Conservation (phyloP, 2,113 vertebrate species). For the Seriola quinqueradiata region DNA sequence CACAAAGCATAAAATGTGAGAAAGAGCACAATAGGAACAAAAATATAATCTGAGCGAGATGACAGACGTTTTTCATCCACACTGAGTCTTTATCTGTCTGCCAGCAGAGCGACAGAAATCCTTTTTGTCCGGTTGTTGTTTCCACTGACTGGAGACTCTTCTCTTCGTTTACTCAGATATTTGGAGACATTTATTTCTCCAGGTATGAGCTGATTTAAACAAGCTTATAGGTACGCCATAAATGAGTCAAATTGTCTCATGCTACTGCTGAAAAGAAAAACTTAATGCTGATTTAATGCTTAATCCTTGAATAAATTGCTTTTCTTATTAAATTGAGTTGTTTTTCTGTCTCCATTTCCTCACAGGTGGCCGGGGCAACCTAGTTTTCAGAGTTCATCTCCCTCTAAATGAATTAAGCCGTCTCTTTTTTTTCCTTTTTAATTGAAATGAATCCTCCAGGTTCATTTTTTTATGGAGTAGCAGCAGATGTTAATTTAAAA, state of each 20-base stretch:
- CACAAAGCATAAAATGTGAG: background rate
- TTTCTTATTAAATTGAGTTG: constrained; percentile 10
- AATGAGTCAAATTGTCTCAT: background rate
- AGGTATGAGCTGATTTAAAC: background rate
- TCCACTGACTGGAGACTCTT: no score
- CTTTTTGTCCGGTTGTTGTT: background rate
- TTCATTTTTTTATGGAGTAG: constrained; percentile 36
- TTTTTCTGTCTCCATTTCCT: constrained; percentile 20
- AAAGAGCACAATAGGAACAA: background rate
- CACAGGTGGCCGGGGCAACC: constrained; percentile 38
- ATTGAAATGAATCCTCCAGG: constrained; percentile 59
- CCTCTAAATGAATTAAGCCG: constrained; percentile 49
- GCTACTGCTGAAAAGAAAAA: background rate
- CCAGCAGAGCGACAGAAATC: no score
- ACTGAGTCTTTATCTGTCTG: background rate
- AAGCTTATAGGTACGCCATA: background rate
- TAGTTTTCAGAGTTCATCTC: constrained; percentile 50
- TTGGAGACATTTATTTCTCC: background rate
- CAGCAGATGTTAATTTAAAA: constrained; percentile 68
- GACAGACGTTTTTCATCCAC: background rate
- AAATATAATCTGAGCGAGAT: background rate
- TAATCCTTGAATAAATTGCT: background rate
- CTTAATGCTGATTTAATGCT: background rate
- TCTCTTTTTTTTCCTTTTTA: constrained; percentile 24
- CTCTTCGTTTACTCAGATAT: no score